Evolutionary conservation across 2,888 invertebrate species (phyloP).

Genomic region (Leptura quadrifasciata): DNA sequence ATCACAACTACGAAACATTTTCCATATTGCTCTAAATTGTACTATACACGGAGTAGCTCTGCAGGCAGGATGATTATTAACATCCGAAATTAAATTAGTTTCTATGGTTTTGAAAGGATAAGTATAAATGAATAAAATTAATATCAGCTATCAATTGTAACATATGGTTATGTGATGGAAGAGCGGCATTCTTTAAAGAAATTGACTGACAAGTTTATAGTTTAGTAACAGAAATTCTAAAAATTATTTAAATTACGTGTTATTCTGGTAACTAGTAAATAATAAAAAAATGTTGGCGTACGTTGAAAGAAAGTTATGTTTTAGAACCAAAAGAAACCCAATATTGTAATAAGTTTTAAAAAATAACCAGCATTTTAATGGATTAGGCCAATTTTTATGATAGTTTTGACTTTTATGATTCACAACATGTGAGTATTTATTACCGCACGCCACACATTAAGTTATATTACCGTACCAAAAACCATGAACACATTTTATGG

Average conservation of each 20-base stretch:
- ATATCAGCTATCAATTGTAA: neutral
- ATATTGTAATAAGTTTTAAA: neutral
- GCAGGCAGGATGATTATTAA: conserved; percentile 8
- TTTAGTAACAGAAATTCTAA: neutral
- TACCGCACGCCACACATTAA: conserved; percentile 24
- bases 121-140: conserved; percentile 3
- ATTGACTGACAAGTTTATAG: neutral
- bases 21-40: neutral
- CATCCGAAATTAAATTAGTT: neutral
- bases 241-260: conserved; percentile 3
- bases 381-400: conserved; percentile 9
- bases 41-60: neutral
- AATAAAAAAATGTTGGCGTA: neutral
- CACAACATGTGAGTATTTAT: conserved; percentile 27
- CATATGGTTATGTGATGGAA: neutral
- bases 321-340: neutral
- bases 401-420: conserved; percentile 20
- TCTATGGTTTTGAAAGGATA: neutral
- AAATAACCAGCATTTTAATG: conserved; percentile 13
- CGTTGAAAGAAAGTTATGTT: conserved; percentile 7
- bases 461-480: conserved; percentile 24
- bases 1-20: conserved; percentile 32
- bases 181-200: neutral
- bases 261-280: neutral
- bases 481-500: conserved; percentile 21